phyloP scores from a whole-genome alignment of 2,113 vertebrate genomes.

The Ginglymostoma cirratum region DNA sequence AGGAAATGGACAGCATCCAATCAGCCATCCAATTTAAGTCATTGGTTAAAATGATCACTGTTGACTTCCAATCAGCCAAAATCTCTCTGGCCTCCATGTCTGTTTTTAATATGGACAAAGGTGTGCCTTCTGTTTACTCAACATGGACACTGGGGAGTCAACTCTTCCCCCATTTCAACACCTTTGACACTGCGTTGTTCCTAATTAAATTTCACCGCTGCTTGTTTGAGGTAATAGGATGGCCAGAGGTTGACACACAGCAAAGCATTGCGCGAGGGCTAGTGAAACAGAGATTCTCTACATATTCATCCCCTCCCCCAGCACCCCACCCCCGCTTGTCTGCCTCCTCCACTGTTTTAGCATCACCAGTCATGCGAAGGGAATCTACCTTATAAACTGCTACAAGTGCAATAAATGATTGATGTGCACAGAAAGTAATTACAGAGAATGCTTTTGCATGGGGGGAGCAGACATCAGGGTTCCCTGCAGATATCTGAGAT shows the following conservation, averaged over 20 bases:
- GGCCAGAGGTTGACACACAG: not conserved
- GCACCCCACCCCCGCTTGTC: not conserved
- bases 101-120: not conserved
- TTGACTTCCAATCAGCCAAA: not conserved
- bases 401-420: conserved; percentile 35
- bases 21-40: not conserved
- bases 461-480: not conserved
- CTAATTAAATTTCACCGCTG: not conserved
- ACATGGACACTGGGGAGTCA: not conserved
- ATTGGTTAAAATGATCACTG: not conserved
- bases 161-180: not conserved
- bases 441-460: conserved; percentile 13
- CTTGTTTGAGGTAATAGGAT: not conserved
- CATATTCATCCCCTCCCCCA: not conserved
- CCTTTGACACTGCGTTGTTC: not conserved
- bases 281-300: not conserved
- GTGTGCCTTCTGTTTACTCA: not conserved
- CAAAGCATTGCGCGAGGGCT: not conserved
- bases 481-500: conserved; percentile 21
- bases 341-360: not conserved
- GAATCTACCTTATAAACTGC: conserved; percentile 27
- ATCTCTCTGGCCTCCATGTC: not conserved
- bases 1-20: not conserved
- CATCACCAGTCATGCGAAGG: conserved; percentile 14
- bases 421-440: conserved; percentile 25